Conservation (phyloP, 1,140 invertebrate species). For the Babylonia areolata region DNA sequence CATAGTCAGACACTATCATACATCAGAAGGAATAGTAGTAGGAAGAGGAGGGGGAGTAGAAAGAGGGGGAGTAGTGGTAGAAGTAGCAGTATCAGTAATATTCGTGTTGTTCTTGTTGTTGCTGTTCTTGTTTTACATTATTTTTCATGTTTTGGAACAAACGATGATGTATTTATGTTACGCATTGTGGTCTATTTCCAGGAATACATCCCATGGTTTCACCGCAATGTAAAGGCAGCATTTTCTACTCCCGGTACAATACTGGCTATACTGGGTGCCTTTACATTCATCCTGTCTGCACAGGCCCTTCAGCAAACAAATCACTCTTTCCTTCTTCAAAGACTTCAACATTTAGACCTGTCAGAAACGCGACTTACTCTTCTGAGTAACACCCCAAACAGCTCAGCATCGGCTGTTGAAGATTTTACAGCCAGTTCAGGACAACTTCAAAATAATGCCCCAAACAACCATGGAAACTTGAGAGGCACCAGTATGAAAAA, state of each 20-base stretch:
- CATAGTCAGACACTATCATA: no score
- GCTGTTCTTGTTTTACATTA: no score
- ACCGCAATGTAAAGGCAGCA: not conserved
- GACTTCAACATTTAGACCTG: not conserved
- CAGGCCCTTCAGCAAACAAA: not conserved
- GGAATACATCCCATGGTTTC: not conserved
- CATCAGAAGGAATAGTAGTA: no score
- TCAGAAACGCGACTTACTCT: not conserved
- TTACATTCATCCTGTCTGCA: not conserved
- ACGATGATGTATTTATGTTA: no score
- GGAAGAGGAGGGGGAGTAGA: no score
- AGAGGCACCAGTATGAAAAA: not conserved
- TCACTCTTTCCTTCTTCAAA: not conserved
- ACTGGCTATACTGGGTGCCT: not conserved
- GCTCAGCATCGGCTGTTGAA: not conserved
- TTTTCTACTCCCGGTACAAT: no score
- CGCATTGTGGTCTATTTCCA: not conserved
- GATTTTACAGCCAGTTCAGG: not conserved
- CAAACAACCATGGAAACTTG: not conserved
- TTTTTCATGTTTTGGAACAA: no score
- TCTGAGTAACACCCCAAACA: not conserved
- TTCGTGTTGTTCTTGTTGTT: no score
- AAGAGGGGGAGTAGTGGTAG: no score
- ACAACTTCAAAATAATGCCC: not conserved
- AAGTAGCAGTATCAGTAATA: no score